A percentile compares a stretch with the other conserved stretches of the same genome.
These are phyloP conservation scores for Metellina segmentata DNA, from an alignment of 2,888 invertebrate species.

Conservation along the genomic window DNA sequence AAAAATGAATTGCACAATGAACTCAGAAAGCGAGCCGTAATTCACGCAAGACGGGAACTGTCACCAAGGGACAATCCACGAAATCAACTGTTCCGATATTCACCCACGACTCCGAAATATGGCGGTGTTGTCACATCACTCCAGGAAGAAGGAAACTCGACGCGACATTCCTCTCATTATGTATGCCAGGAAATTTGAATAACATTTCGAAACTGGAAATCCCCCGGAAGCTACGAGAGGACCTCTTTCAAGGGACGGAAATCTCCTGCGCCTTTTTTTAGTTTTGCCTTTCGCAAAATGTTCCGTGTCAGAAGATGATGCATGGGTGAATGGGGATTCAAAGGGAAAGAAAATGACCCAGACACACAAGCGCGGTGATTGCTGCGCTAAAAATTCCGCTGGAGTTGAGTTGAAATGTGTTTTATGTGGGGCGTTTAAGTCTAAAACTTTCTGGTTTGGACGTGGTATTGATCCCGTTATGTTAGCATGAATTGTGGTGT, in stretches of 20 bases:
- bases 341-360: no score
- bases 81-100: constrained; percentile 2
- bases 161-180: constrained; percentile 7
- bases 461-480: no score
- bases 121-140: constrained; percentile 5
- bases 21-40: background rate
- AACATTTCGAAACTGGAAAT: constrained; percentile 14
- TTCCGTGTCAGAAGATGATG: constrained; percentile 22
- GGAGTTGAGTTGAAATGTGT: no score
- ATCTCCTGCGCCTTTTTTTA: background rate
- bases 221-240: background rate
- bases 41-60: background rate
- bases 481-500: no score
- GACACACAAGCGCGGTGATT: no score
- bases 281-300: background rate
- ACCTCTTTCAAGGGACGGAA: background rate
- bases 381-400: no score
- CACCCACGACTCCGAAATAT: background rate
- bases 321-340: background rate
- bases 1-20: background rate
- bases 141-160: background rate
- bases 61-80: constrained; percentile 4
- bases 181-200: constrained; percentile 41
- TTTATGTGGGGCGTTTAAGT: no score
- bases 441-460: no score